phyloP scores from a whole-genome alignment of 2,888 invertebrate species.

The Rhamphomyia laevipes region DNA sequence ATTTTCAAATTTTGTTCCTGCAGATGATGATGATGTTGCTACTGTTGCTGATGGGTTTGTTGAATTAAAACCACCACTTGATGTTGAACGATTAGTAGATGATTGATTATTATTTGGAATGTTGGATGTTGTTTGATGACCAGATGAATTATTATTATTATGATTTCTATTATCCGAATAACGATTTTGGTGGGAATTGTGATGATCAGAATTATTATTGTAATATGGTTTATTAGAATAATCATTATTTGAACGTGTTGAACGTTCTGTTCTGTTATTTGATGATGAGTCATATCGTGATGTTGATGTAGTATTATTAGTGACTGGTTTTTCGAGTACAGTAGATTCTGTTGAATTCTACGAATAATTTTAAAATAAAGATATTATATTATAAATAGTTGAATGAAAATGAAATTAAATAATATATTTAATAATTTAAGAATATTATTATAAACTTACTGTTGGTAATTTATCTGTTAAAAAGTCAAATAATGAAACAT shows the following conservation, averaged over 20 bases:
- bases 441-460: conserved; percentile 12
- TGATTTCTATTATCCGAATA: conserved; percentile 6
- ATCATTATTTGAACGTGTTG: not conserved
- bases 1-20: conserved; percentile 32
- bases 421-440: too few species aligned
- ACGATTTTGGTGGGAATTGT: conserved; percentile 5
- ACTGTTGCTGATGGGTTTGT: not conserved
- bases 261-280: not conserved
- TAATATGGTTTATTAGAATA: not conserved
- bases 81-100: conserved; percentile 11
- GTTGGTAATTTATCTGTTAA: conserved; percentile 59
- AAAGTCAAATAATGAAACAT: conserved; percentile 71
- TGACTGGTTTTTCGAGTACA: too few species aligned
- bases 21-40: conserved; percentile 5
- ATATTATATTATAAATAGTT: too few species aligned
- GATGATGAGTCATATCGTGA: not conserved
- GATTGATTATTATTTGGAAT: conserved; percentile 11
- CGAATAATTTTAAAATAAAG: too few species aligned
- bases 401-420: too few species aligned
- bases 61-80: conserved; percentile 2
- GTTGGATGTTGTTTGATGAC: conserved; percentile 4
- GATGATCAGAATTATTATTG: not conserved
- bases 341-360: too few species aligned
- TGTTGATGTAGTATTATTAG: not conserved
- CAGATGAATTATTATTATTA: conserved; percentile 1